Percentiles rank a stretch among this genome's conserved stretches.
These are phyloP conservation scores for Archips xylosteana DNA, from an alignment of 2,888 invertebrate genomes.

Conservation along the genomic window DNA sequence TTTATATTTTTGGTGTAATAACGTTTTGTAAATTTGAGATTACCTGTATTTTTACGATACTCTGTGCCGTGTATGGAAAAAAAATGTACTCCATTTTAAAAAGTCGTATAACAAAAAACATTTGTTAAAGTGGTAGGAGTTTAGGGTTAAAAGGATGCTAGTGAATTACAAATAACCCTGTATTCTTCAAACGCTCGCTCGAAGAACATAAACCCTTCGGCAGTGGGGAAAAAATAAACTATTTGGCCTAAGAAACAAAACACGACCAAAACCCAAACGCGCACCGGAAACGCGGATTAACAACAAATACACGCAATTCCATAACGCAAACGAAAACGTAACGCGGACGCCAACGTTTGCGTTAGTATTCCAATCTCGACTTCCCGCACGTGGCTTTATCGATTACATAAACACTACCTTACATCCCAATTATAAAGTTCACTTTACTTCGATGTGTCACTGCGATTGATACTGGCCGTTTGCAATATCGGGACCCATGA, in stretches of 20 bases:
- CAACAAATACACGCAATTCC: constrained; percentile 30
- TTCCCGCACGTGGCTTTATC: constrained; percentile 63
- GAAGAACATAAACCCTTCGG: neutral
- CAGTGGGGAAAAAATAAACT: neutral
- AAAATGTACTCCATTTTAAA: too few species aligned
- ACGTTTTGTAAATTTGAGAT: too few species aligned
- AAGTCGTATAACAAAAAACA: too few species aligned
- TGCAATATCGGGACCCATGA: neutral
- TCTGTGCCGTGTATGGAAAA: too few species aligned
- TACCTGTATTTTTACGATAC: too few species aligned
- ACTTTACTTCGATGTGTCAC: neutral
- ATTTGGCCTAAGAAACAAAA: neutral
- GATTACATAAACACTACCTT: constrained; percentile 8
- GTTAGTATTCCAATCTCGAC: constrained; percentile 38
- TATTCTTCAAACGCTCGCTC: too few species aligned
- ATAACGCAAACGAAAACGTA: constrained; percentile 20
- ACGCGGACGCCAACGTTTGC: neutral
- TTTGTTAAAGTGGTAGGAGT: too few species aligned
- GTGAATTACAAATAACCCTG: too few species aligned
- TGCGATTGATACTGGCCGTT: constrained; percentile 8
- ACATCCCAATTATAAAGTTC: neutral
- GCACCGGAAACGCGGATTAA: constrained; percentile 26
- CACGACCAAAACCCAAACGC: neutral
- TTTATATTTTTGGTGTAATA: too few species aligned
- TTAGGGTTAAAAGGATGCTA: too few species aligned